Conservation (phyloP, 2,113 vertebrate genomes). For the Salvelinus namaycush region DNA sequence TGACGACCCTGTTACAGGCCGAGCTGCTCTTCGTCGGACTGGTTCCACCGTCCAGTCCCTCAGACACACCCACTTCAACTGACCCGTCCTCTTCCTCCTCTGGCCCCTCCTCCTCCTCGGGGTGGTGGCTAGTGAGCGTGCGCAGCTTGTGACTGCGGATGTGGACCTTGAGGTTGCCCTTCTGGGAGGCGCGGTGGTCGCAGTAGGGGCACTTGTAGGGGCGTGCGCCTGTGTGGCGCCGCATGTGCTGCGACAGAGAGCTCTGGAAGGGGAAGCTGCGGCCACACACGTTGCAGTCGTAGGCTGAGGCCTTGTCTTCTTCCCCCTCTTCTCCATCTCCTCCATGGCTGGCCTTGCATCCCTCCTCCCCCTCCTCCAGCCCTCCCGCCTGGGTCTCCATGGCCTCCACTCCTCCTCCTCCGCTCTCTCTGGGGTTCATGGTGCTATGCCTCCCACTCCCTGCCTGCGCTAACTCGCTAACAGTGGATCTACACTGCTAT, state of each 20-base stretch:
- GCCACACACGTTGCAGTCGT: slow-evolving; percentile 87
- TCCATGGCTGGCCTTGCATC: slow-evolving; percentile 47
- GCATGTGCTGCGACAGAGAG: slow-evolving; percentile 94
- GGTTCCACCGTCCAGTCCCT: slow-evolving; percentile 84
- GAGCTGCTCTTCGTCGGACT: slow-evolving; percentile 91
- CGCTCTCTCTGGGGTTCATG: slow-evolving; percentile 77
- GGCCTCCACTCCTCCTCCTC: slow-evolving; percentile 48
- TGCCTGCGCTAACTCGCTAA: slow-evolving; percentile 23
- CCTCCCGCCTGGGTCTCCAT: slow-evolving; percentile 55
- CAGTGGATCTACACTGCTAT: slow-evolving; percentile 57
- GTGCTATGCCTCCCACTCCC: slow-evolving; percentile 7
- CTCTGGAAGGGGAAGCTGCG: slow-evolving; percentile 96
- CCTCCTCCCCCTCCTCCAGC: background rate
- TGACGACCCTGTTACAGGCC: slow-evolving; percentile 86
- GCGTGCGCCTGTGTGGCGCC: slow-evolving; percentile 91
- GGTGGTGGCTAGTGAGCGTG: slow-evolving; percentile 83
- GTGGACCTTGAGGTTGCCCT: slow-evolving; percentile 95
- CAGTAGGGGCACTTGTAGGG: slow-evolving; percentile 98
- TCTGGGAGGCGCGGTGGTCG: slow-evolving; percentile 92
- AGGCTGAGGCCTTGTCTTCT: slow-evolving; percentile 76
- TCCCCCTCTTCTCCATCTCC: slow-evolving; percentile 63
- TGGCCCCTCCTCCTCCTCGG: slow-evolving; percentile 73
- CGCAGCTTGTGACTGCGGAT: slow-evolving; percentile 92
- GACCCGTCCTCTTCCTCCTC: slow-evolving; percentile 73
- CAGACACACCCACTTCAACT: slow-evolving; percentile 78